Evolutionary conservation across 1,140 invertebrate genomes (phyloP), one percentile per base, ranked within the genome.

Genomic region (Drosophila erecta): DNA sequence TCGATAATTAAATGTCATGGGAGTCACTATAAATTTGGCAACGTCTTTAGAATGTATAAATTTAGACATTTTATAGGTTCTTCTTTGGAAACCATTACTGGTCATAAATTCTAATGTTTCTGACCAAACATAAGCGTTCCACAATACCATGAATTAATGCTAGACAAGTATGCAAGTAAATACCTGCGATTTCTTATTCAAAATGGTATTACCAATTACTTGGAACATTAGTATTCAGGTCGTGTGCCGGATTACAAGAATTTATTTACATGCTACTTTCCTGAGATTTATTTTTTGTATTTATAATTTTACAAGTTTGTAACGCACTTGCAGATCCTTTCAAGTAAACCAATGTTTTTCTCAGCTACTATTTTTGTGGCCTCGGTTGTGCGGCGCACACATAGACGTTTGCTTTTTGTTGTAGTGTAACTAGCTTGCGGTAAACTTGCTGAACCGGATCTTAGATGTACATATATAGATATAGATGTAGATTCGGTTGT

Each of bases 371-470:
- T 51, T 64, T 41, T 41, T 64, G 49, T 14, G 64, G 43, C 64
- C 44, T 30, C 40, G 46, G 59, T 8, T 64, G 61, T 75, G 20
- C 8, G 15, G 37, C 47, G 44, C n/a, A 49, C 43, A 58, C n/a
- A 40, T 10, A 33, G 20, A 46, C 41, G 35, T 49, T 57, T 22
- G 41, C 33, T 54, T 61, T 15, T 47, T 17, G 27, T 55, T 58
- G 38, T 65, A 85, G 69, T 79, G 84, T 89, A 87, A 89, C 84
- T 83, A 87, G 83, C 79, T 87, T 87, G 83, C 84, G 83, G 79
- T 87, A 86, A 87, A 87, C 83, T 87, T 87, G 83, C 83, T 89
- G 84, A 87, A 87, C 84, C 84, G 83, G 83, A 87, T 87, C 83
- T 89, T 64, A 66, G 64, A 67, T 67, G 64, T 65, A 76, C 30